Conservation (phyloP, 2,888 invertebrate genomes). For the Allacma fusca region DNA sequence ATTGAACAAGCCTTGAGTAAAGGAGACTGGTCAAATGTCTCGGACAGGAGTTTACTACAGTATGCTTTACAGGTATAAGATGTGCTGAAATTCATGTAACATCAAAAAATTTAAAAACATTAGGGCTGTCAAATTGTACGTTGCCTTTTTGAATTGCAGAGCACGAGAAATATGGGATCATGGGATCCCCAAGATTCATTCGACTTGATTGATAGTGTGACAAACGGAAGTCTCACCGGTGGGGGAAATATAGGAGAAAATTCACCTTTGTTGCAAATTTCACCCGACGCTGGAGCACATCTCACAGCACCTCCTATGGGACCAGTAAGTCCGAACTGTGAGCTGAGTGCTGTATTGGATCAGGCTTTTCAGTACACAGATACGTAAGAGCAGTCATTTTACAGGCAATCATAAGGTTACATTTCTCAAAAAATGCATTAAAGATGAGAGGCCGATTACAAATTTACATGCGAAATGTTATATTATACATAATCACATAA, state of each 20-base stretch:
- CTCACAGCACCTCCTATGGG: conserved; percentile 56
- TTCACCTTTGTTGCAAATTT: conserved; percentile 60
- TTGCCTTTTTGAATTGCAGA: conserved; percentile 44
- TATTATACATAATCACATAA: conserved; percentile 33
- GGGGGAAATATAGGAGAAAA: conserved; percentile 57
- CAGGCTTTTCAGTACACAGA: conserved; percentile 61
- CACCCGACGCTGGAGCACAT: conserved; percentile 59
- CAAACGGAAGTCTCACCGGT: conserved; percentile 58
- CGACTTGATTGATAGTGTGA: conserved; percentile 60
- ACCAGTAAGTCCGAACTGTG: conserved; percentile 60
- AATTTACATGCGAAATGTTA: conserved; percentile 21
- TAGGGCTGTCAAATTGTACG: not conserved
- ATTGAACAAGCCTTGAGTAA: conserved; percentile 60
- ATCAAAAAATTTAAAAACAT: no score
- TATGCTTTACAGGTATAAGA: conserved; percentile 60
- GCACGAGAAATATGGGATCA: conserved; percentile 58
- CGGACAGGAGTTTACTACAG: conserved; percentile 60
- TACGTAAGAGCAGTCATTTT: conserved; percentile 48
- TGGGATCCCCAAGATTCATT: conserved; percentile 62
- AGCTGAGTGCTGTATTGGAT: conserved; percentile 61
- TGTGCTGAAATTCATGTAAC: not conserved
- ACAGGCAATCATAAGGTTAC: conserved; percentile 33
- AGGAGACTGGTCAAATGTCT: conserved; percentile 60
- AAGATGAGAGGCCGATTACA: conserved; percentile 22
- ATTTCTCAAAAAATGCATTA: conserved; percentile 31